phyloP scores from a whole-genome alignment of 2,113 vertebrate genomes.

The Amazona vittata region DNA sequence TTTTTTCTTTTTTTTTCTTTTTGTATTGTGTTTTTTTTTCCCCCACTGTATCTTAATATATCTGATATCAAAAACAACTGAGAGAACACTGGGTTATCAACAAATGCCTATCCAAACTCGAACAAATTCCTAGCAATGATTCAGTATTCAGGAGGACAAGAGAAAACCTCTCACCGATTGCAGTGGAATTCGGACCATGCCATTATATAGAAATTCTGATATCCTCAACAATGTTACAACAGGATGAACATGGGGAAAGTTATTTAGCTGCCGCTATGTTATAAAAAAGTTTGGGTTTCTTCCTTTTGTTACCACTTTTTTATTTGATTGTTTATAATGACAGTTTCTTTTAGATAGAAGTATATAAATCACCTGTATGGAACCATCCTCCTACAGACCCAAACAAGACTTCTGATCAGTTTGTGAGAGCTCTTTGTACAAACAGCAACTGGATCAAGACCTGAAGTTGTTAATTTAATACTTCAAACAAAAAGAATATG shows the following conservation, averaged over 20 bases:
- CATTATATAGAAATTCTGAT: not conserved
- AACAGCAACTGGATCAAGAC: not conserved
- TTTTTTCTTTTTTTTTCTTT: conserved; percentile 35
- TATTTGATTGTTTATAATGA: not conserved
- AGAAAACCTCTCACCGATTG: not conserved
- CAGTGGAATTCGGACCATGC: not conserved
- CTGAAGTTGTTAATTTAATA: not conserved
- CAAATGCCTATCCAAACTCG: not conserved
- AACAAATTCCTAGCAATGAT: not conserved
- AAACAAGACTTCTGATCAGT: not conserved
- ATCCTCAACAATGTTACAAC: not conserved
- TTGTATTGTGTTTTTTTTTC: conserved; percentile 33
- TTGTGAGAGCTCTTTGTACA: not conserved
- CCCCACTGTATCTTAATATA: not conserved
- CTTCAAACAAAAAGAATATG: not conserved
- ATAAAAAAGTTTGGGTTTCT: not conserved
- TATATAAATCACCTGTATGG: not conserved
- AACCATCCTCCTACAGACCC: not conserved
- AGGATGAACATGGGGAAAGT: not conserved
- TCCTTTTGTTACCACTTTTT: not conserved
- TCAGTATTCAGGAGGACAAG: not conserved
- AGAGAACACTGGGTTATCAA: not conserved
- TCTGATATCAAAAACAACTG: not conserved
- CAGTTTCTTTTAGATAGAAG: not conserved
- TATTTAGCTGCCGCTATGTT: not conserved